Evolutionary conservation across 1,140 invertebrate genomes (phyloP), one percentile per base, ranked within the genome.

Genomic region (Lethrus apterus): DNA sequence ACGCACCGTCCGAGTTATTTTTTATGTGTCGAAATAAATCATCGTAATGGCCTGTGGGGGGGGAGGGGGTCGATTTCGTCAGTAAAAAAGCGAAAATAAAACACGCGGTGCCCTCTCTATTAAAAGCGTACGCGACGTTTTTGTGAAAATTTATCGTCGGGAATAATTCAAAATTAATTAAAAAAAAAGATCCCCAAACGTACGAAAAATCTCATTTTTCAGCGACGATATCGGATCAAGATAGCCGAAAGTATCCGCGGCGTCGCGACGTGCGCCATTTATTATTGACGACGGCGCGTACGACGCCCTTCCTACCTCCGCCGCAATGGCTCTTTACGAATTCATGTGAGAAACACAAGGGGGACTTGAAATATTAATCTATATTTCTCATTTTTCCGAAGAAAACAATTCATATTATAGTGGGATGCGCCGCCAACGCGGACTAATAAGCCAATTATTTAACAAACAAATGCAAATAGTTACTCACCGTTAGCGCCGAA

Each of bases 401-500:
- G 52, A 55, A 57, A 56, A 54, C 54, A 56, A 56, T 56, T 54
- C 53, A 54, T 52, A 52, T 31, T 31, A 14, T 21, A 47, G 29
- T 41, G 24, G 24, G 24, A 26, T 26, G n/a, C 24, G 17, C 15
- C 17, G 24, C n/a, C n/a, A 26, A 26, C n/a, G n/a, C 24, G 3
- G 7, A 21, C n/a, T 20, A n/a, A 38, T 21, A 21, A 4, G 35
- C 10, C 24, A n/a, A n/a, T n/a, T 26, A 26, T 26, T 38, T 38
- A 23, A 11, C 17, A 38, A 38, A 38, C 35, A 38, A 38, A 38
- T 11, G n/a, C 24, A 19, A 23, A 29, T 18, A 26, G 15, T 29
- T 24, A 66, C 65, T 67, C 54, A 67, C 65, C 65, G 34, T 65
- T 66, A 13, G 62, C 57, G 34, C 62, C 61, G 49, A 66, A 67